A percentile compares a stretch with the other conserved stretches of the same genome.
phyloP scores from a whole-genome alignment of 2,888 invertebrate genomes.

The Callinectes sapidus region DNA sequence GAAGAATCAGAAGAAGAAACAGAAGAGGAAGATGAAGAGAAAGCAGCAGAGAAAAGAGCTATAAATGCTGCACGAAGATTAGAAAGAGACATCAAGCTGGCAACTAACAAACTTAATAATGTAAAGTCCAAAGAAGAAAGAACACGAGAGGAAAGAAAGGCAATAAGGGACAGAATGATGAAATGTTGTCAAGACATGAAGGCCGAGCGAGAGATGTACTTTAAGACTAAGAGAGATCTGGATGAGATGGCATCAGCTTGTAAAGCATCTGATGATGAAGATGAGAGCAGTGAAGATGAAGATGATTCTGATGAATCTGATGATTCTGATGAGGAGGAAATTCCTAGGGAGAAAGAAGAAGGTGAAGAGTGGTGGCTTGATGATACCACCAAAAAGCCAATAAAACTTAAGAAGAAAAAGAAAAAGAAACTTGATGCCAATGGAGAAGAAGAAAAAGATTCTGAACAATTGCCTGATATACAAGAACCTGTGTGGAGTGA shows the following conservation, averaged over 20 bases:
- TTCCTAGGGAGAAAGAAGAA: constrained; percentile 60
- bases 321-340: constrained; percentile 65
- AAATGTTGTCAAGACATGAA: constrained; percentile 64
- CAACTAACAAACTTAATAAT: constrained; percentile 52
- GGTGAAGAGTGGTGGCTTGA: constrained; percentile 64
- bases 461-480: constrained; percentile 74
- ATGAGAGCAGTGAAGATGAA: constrained; percentile 82
- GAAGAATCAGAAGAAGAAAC: constrained; percentile 39
- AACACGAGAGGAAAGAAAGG: constrained; percentile 81
- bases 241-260: constrained; percentile 82
- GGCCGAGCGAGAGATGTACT: constrained; percentile 60
- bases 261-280: constrained; percentile 86
- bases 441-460: constrained; percentile 57
- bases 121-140: constrained; percentile 49
- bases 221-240: constrained; percentile 67
- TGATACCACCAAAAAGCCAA: constrained; percentile 61
- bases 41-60: constrained; percentile 81
- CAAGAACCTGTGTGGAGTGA: constrained; percentile 69
- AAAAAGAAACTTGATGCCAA: constrained; percentile 51
- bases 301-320: constrained; percentile 64
- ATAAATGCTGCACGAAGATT: constrained; percentile 47
- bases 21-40: constrained; percentile 77
- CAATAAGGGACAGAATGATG: constrained; percentile 86
- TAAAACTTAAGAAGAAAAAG: constrained; percentile 69
- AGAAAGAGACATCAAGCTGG: constrained; percentile 36